Evolutionary conservation across 2,797 vertebrate species (phyloP), one percentile per base, ranked within the genome.

Genomic region (Peromyscus eremicus): DNA sequence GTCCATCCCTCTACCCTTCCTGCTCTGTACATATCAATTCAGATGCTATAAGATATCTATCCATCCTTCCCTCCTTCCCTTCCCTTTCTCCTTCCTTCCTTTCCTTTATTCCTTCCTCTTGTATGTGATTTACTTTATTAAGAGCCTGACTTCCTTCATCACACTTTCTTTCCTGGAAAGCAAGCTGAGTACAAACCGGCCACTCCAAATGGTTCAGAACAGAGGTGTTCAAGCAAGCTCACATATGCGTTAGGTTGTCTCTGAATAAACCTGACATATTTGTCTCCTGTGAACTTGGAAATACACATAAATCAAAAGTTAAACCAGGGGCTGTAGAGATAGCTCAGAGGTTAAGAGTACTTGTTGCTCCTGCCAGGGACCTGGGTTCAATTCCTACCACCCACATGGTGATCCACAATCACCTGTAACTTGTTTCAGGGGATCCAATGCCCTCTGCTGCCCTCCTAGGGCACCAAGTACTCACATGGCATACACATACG

Each of bases 231-330:
- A 85, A 57, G 46, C 49, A 88, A 85, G 43, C 62, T 66, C 70
- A 46, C 55, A 40, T 37, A 27, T 43, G 60, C 37, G 57, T 86
- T n/a, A 80, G 21, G 46, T 40, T 52, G 7, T 66, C 32, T 94
- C 73, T 85, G 76, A 34, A 5, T 93, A 87, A 88, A 60, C 73
- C 46, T 27, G 68, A 73, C 52, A 32, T 27, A 19, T 60, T 81
- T 86, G 25, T 84, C 89, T 92, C 37, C 76, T 55, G 57, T 96
- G 23, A 91, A 52, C 55, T 7, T 70, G 71, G 94, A 85, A 96
- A 90, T 29, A 76, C 82, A 84, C 34, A 19, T 64, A 92, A 88
- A 94, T 92, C 64, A 89, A 93, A 88, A 89, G 52, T 64, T 43
- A 85, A 85, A 16, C 11, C 64, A n/a, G 83, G 46, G 32, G 29